Conservation (phyloP, 2,113 vertebrate species). For the Cepphus grylle region DNA sequence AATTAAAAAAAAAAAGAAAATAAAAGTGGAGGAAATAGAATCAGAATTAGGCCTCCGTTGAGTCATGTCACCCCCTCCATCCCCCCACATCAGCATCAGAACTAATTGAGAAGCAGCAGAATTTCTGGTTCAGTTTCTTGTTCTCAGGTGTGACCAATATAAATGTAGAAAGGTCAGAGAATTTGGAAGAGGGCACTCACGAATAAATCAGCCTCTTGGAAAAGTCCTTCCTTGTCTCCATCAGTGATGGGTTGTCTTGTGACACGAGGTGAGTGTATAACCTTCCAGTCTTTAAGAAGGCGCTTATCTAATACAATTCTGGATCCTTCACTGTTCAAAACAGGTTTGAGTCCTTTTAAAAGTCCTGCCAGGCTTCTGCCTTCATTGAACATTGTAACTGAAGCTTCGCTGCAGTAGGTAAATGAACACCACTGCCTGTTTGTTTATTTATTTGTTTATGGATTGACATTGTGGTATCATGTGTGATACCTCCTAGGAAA, state of each 20-base stretch:
- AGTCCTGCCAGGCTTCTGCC: not conserved
- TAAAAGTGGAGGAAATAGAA: not conserved
- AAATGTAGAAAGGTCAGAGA: not conserved
- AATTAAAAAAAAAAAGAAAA: not conserved
- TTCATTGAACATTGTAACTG: not conserved
- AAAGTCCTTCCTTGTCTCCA: not conserved
- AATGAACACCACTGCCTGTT: not conserved
- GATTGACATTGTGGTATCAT: not conserved
- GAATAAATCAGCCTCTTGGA: not conserved
- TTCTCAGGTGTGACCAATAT: not conserved
- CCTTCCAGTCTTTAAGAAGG: not conserved
- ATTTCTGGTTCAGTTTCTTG: not conserved
- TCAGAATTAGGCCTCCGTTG: not conserved
- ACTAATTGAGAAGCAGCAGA: not conserved
- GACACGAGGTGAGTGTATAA: not conserved
- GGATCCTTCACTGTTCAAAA: not conserved
- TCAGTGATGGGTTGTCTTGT: not conserved
- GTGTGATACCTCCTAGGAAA: not conserved
- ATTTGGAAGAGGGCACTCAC: not conserved
- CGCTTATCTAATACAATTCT: not conserved
- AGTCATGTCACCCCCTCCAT: fast-evolving
- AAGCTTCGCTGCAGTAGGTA: not conserved
- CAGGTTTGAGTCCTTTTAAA: not conserved
- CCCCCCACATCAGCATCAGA: not conserved
- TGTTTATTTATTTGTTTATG: not conserved